Conservation (phyloP, 2,113 vertebrate species). For the Mola mola region DNA sequence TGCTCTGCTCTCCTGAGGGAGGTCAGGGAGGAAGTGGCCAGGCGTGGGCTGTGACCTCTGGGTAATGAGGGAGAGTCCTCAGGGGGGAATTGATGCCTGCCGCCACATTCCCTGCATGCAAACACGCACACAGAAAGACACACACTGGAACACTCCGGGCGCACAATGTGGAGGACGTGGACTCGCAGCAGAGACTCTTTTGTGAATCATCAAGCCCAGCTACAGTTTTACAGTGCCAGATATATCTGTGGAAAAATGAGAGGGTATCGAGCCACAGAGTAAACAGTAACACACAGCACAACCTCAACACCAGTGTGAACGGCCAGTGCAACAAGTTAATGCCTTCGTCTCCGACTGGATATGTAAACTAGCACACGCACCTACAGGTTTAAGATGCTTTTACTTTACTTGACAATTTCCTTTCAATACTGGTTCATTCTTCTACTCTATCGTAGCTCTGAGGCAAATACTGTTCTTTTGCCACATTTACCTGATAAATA, state of each 20-base stretch:
- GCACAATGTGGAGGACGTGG: not conserved
- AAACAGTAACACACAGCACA: not conserved
- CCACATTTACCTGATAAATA: no score
- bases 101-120: constrained; percentile 49
- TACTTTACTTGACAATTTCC: no score
- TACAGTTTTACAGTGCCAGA: not conserved
- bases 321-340: no score
- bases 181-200: constrained; percentile 1
- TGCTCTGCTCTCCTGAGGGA: constrained; percentile 68
- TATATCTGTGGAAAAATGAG: not conserved
- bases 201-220: not conserved
- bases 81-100: constrained; percentile 50
- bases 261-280: not conserved
- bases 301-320: constrained; percentile 1
- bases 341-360: no score
- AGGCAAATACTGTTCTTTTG: no score
- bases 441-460: no score
- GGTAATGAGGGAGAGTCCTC: constrained; percentile 72
- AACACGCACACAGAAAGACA: not conserved
- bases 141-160: constrained; percentile 3
- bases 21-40: constrained; percentile 77
- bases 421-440: no score
- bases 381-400: no score
- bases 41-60: constrained; percentile 77
- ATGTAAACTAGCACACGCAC: no score